Base-by-base conservation (phyloP, 2,888 invertebrate species). In the Pteria penguin region DNA sequence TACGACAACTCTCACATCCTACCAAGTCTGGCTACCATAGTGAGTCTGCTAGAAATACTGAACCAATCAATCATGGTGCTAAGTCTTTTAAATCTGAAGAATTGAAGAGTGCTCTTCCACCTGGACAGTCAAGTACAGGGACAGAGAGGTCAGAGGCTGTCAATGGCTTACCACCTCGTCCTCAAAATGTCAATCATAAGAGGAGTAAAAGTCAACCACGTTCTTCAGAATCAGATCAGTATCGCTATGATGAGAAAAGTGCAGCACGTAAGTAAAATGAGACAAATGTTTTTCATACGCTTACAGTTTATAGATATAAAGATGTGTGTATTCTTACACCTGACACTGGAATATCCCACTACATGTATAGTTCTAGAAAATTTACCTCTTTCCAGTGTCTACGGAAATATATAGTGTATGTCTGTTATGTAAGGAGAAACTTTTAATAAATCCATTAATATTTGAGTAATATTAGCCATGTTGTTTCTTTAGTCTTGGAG, bases 131-230 rank as follows among this genome's bases (percentile, higher is more conserved):
- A 8, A 8, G 11, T 14, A 45, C 1, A 1, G 45, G 18, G 45
- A 18, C 18, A 18, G 45, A 45, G 18, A 45, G 45, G 45, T 45
- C 45, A 45, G 45, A 45, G 18, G 18, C 8, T 45, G 18, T 18
- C 8, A 45, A 18, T 8, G 45, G 8, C 8, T 18, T 45, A 18
- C 45, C 45, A 14, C 8, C 8, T 14, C 8, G 18, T 18, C 18
- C 24, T 26, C 27, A 26, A 26, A 60, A 8, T 18, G 18, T 57
- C 22, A 18, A 24, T 22, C 18, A 24, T 33, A 54, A 55, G 32
- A n/a, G 68, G 24, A 68, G 68, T 26, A 68, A 68, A 68, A 68
- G 68, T 32, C 68, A 68, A 24, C 55, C 29, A 57, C 45, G 68
- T 22, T 5, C 11, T 33, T 22, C 22, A 31, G 68, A 68, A 26